Evolutionary conservation across 30 jellyfish, hydroid and myxozoan genomes (phyloP), one percentile per base, ranked within the genome.

Genomic region (Aurelia sp.): DNA sequence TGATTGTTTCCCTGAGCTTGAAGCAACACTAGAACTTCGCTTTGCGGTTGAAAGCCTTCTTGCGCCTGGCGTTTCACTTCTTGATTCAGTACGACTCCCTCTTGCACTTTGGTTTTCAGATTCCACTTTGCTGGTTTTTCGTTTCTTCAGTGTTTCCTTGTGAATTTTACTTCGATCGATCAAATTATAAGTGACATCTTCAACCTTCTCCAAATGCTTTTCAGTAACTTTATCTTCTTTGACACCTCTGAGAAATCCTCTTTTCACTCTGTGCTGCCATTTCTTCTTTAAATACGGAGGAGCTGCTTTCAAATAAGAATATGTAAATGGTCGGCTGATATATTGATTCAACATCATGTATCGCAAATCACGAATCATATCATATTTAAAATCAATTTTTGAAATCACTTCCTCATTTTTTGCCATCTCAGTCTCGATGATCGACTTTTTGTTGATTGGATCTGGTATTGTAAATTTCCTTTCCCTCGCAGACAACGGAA

Each of bases 241-340:
- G 66, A 86, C 96, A 2, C 96, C 96, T 4, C 96, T 38, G 48
- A 86, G 85, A 67, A 86, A 86, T 0, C 90, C 96, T 11, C 96
- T 57, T 24, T 86, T 86, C 6, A 77, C 69, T n/a, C 96, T 76
- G 50, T 51, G 35, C 74, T 86, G 88, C 96, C 96, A 86, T 69
- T 86, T 86, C 33, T 71, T 77, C 67, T 75, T 86, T 90, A 86
- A 75, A 50, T 86, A 86, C 62, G 96, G 96, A 16, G 96, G 96
- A 12, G 90, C 90, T 2, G 90, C 66, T 13, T 76, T 77, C 57
- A 86, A 57, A 57, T 86, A 86, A 19, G 96, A 74, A 44, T 77
- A 86, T 8, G 96, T 61, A 52, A 30, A 41, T 67, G 96, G 79
- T 10, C 96, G 63, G 50, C 84, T 86, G 69, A 74, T 86, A 67